A percentile compares a stretch with the other conserved stretches of the same genome.
Evolutionary conservation across 2,797 vertebrate genomes (phyloP).

Genomic region (Podarcis lilfordi): DNA sequence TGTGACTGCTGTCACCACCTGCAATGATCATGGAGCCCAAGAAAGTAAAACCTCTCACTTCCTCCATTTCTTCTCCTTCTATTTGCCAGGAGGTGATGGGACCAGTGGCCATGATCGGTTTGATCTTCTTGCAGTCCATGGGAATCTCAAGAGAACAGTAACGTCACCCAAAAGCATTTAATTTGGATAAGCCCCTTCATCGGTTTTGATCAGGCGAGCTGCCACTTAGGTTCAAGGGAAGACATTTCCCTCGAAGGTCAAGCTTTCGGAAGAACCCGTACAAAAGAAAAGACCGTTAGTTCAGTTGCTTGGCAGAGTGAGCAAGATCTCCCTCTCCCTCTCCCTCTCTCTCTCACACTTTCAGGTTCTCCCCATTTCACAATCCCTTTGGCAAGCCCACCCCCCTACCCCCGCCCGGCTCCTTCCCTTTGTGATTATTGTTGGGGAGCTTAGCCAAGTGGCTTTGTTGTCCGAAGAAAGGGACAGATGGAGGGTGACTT

Average conservation of each 20-base stretch:
- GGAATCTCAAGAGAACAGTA: too few species aligned
- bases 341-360: background rate
- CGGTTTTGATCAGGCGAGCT: background rate
- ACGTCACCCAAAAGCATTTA: too few species aligned
- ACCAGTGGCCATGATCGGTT: too few species aligned
- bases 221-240: background rate
- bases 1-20: too few species aligned
- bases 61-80: too few species aligned
- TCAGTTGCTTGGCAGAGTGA: background rate
- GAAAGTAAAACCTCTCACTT: too few species aligned
- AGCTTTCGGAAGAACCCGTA: background rate
- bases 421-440: background rate
- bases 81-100: too few species aligned
- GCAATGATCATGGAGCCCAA: too few species aligned
- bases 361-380: background rate
- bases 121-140: too few species aligned
- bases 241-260: background rate
- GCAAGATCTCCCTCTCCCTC: background rate
- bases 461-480: background rate
- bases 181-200: background rate
- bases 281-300: background rate
- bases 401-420: too few species aligned
- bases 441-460: background rate
- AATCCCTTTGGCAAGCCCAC: background rate
- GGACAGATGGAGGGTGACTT: background rate